Conservation (phyloP, 2,797 vertebrate genomes). For the Molossus molossus region DNA sequence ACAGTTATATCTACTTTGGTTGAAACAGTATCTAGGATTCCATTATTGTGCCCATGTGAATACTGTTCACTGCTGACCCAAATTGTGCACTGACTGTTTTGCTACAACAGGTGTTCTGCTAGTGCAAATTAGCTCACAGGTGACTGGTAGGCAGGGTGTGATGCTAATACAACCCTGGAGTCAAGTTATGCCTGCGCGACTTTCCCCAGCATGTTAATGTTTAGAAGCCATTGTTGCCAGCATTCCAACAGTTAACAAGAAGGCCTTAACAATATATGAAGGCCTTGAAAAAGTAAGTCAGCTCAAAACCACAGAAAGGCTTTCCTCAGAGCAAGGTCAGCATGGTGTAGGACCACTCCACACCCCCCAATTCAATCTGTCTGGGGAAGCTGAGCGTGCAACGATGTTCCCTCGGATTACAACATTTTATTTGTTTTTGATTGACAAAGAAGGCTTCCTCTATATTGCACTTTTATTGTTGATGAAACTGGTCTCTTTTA, state of each 20-base stretch:
- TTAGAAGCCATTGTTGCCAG: background rate
- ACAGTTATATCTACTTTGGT: background rate
- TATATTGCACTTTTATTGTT: background rate
- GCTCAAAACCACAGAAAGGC: background rate
- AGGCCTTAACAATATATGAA: background rate
- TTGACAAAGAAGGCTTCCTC: background rate
- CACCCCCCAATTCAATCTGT: rapidly evolving
- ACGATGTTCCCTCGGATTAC: rapidly evolving
- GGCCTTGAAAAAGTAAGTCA: background rate
- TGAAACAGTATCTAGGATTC: background rate
- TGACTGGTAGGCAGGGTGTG: background rate
- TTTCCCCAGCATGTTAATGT: background rate
- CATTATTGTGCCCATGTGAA: background rate
- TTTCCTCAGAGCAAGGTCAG: background rate
- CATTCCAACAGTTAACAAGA: background rate
- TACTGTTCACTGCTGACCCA: background rate
- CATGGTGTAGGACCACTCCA: rapidly evolving
- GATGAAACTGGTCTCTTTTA: background rate
- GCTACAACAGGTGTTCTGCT: background rate
- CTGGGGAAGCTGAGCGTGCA: background rate
- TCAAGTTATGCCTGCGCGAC: rapidly evolving
- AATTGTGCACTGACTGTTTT: background rate
- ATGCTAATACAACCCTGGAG: background rate
- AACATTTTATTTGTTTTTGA: background rate
- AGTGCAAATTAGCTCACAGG: background rate